Percentiles rank a stretch among this genome's conserved stretches.
phyloP scores from a whole-genome alignment of 2,113 vertebrate species.

The Bagarius yarrelli region DNA sequence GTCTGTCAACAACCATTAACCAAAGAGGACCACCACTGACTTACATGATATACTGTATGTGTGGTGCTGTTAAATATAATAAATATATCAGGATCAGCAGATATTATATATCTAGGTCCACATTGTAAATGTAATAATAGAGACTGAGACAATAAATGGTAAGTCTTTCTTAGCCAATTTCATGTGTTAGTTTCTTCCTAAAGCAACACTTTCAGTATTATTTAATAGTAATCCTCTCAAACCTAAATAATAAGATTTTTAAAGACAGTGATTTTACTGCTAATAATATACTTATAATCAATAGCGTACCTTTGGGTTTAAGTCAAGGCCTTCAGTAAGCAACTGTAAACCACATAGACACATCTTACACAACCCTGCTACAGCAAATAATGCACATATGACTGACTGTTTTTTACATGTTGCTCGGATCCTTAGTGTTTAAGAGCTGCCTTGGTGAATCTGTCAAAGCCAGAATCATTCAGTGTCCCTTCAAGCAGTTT shows the following conservation, averaged over 20 bases:
- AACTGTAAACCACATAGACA: background rate
- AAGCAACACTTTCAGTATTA: background rate
- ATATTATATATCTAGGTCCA: no score
- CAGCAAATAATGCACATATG: no score
- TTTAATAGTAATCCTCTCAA: background rate
- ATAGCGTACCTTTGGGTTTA: no score
- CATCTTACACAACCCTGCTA: background rate
- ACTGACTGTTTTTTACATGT: no score
- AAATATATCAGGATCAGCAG: background rate
- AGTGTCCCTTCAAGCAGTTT: background rate
- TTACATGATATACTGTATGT: background rate
- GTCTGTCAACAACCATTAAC: background rate
- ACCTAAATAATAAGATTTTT: background rate
- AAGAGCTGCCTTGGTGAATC: no score
- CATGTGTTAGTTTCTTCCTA: background rate
- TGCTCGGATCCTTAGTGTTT: no score
- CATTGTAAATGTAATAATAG: background rate
- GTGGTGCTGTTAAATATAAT: background rate
- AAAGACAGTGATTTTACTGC: background rate
- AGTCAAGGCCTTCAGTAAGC: no score
- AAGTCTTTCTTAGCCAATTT: background rate
- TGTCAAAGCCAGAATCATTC: no score
- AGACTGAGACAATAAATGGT: no score
- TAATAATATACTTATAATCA: background rate
- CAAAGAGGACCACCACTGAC: background rate